phyloP scores from a whole-genome alignment of 2,888 invertebrate genomes.

The Plagodis pulveraria region DNA sequence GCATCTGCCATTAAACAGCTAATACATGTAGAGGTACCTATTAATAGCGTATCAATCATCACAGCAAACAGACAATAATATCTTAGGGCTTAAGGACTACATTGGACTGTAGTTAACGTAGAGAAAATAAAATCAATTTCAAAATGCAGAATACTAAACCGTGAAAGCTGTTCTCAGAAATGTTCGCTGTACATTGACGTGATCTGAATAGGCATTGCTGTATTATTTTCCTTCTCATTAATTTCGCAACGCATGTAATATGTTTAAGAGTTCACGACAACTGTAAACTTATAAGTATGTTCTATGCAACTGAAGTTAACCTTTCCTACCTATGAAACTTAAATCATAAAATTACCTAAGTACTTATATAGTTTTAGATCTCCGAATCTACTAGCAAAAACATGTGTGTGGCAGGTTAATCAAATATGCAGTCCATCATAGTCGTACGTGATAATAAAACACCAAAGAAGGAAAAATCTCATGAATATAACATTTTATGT shows the following conservation, averaged over 20 bases:
- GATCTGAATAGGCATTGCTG: conserved; percentile 60
- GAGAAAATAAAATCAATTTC: conserved; percentile 63
- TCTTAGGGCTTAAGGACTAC: conserved; percentile 47
- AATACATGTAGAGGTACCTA: conserved; percentile 34
- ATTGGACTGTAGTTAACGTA: conserved; percentile 36
- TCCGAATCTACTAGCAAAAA: background rate
- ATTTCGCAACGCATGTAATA: conserved; percentile 37
- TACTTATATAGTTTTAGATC: no score
- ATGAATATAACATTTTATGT: conserved; percentile 15
- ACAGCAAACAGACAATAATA: conserved; percentile 47
- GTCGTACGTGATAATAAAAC: conserved; percentile 8
- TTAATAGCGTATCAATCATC: conserved; percentile 33
- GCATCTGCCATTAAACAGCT: conserved; percentile 60
- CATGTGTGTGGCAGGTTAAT: background rate
- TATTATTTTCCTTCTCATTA: conserved; percentile 55
- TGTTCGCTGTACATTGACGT: conserved; percentile 55
- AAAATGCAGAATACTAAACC: conserved; percentile 66
- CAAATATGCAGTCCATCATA: conserved; percentile 4
- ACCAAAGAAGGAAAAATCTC: conserved; percentile 14
- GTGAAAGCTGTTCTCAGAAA: conserved; percentile 77
- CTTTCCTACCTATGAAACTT: no score
- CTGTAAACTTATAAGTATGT: conserved; percentile 4
- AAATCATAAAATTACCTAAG: no score
- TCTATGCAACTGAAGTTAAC: no score
- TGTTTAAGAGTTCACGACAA: conserved; percentile 43